Conservation (phyloP, 2,888 invertebrate genomes). For the Heteromurus nitidus region DNA sequence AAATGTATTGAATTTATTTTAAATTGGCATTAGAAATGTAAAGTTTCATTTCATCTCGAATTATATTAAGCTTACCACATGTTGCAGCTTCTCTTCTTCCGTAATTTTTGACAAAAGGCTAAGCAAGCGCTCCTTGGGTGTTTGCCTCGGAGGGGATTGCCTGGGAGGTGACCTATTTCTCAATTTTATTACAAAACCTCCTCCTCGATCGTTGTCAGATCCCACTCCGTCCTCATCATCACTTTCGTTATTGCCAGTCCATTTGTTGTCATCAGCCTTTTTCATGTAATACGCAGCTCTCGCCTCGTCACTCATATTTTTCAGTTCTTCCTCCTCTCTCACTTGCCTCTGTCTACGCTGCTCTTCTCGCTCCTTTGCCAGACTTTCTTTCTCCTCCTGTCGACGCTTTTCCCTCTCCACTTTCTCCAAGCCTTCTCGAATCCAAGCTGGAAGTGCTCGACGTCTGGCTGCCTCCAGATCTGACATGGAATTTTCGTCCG, state of each 20-base stretch:
- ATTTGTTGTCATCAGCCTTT: constrained; percentile 54
- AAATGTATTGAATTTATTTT: constrained; percentile 88
- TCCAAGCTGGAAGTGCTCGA: constrained; percentile 97
- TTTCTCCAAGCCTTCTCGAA: constrained; percentile 96
- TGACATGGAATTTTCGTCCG: constrained; percentile 60
- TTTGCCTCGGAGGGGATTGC: constrained; percentile 12
- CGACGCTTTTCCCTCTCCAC: constrained; percentile 96
- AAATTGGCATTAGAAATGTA: background rate
- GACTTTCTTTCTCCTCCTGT: constrained; percentile 87
- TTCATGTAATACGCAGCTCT: constrained; percentile 45
- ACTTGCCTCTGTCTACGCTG: constrained; percentile 70
- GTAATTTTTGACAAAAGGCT: constrained; percentile 30
- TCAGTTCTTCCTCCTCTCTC: constrained; percentile 56
- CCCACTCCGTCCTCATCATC: constrained; percentile 15
- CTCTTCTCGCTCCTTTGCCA: constrained; percentile 81
- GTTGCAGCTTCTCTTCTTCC: constrained; percentile 50
- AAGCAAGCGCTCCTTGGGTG: constrained; percentile 25
- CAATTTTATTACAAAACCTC: background rate
- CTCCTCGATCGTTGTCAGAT: background rate
- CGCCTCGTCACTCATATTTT: constrained; percentile 59
- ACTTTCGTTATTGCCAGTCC: constrained; percentile 55
- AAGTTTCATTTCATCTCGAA: background rate
- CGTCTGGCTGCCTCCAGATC: constrained; percentile 86
- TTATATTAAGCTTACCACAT: constrained; percentile 40
- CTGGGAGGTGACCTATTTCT: background rate